Base-by-base conservation (phyloP, 2,797 vertebrate genomes). In the Parauchenoglanis ngamensis region DNA sequence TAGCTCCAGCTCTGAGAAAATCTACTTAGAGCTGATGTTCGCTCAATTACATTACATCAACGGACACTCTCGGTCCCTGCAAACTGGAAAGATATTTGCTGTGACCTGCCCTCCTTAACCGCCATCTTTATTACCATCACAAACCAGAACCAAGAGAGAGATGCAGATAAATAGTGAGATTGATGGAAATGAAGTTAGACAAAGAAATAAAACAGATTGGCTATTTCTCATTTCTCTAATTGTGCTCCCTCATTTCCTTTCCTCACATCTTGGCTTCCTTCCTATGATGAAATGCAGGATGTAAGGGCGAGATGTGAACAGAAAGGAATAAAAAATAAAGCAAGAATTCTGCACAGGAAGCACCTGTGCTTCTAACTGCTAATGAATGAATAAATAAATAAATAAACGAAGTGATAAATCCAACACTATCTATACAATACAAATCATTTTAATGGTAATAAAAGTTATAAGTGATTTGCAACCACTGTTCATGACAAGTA, bases 191-290 rank as follows among this genome's bases (percentile, higher is more conserved):
- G 31, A 80, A 61, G 2, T 23, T 61, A 61, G 19, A 46, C 31
- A 59, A 23, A 79, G 19, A 59, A 79, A 59, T 31, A 13, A 77
- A 31, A 19, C 75, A 19, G n/a, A 56, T 19, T 7, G 44, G 13
- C 49, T 28, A n/a, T 4, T 40, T 61, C 56, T 59, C 21, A 15
- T 80, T 80, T 80, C 35, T 61, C 8, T 80, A 44, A 80, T 61
- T 80, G 35, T 35, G 15, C 56, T 61, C 35, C 3, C 57, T 59
- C 35, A 25, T 80, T 80, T 80, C 78, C 75, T 77, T 54, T 76
- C 73, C n/a, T 52, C 31, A 59, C 54, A 40, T 59, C 75, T 54
- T n/a, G 23, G 68, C 25, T 28, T 56, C n/a, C 5, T 28, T 76
- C 25, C 46, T 54, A 12, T 11, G 40, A 23, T 21, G 19, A 72